Conservation (phyloP, 2,113 vertebrate genomes). For the Pseudopodoces humilis region DNA sequence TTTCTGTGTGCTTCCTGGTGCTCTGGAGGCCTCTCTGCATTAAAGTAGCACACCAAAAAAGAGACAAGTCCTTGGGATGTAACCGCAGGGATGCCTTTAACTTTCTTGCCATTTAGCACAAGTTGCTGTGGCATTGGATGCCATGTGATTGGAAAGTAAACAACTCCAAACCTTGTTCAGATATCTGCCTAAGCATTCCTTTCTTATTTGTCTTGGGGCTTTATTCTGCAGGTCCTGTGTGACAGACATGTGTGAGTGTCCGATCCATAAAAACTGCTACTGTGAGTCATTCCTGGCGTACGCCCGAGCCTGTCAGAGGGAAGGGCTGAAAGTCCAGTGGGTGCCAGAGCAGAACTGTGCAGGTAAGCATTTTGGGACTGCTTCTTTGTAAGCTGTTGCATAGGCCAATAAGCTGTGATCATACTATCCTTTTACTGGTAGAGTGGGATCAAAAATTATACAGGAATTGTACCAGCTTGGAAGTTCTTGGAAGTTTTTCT, state of each 20-base stretch:
- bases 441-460: neutral
- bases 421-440: neutral
- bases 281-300: constrained; percentile 97
- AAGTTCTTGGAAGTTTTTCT: neutral
- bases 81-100: neutral
- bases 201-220: neutral
- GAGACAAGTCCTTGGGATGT: neutral
- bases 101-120: neutral
- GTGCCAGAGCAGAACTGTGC: constrained; percentile 85
- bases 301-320: constrained; percentile 90
- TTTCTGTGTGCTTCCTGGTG: neutral
- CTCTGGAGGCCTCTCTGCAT: neutral
- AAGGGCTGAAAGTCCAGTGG: constrained; percentile 87
- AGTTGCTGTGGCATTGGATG: neutral
- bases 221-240: constrained; percentile 87
- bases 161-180: fast-evolving
- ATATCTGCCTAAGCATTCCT: neutral
- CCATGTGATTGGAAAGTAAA: neutral
- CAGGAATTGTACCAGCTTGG: neutral
- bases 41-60: neutral
- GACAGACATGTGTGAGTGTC: constrained; percentile 98
- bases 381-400: neutral
- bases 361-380: constrained; percentile 74
- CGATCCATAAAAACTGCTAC: constrained; percentile 95
- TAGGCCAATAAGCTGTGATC: neutral